A percentile compares a stretch with the other conserved stretches of the same genome.
These are phyloP conservation scores for Pinctada fucata DNA, from an alignment of 2,888 invertebrate genomes.

Conservation along the genomic window DNA sequence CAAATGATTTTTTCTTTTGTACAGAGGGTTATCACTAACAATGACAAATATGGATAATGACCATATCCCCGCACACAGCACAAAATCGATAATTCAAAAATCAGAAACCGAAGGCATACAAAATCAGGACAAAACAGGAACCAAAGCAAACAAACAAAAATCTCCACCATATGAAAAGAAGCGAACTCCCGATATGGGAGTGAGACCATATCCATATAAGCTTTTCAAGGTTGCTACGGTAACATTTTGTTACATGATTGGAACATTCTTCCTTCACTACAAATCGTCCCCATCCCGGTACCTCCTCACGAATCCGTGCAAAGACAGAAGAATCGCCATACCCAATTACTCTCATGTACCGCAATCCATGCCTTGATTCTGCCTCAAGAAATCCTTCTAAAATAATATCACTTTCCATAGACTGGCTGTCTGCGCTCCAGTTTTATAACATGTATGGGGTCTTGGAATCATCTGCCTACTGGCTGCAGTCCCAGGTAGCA, in stretches of 20 bases:
- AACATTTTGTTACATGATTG: conserved; percentile 37
- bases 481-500: too few relatives aligned
- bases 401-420: conserved; percentile 44
- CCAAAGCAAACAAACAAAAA: too few relatives aligned
- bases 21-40: conserved; percentile 12
- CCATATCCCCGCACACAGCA: too few relatives aligned
- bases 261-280: conserved; percentile 38
- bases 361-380: conserved; percentile 41
- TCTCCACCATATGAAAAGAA: too few relatives aligned
- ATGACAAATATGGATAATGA: too few relatives aligned
- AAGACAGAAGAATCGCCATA: conserved; percentile 23
- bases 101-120: too few relatives aligned
- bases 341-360: conserved; percentile 41
- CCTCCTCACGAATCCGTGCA: conserved; percentile 24
- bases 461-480: neutral
- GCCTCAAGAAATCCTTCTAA: conserved; percentile 43
- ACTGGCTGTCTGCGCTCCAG: conserved; percentile 41
- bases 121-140: too few relatives aligned
- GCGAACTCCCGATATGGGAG: too few relatives aligned
- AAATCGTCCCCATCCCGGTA: conserved; percentile 20
- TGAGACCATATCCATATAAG: too few relatives aligned
- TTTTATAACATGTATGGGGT: conserved; percentile 44
- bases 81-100: too few relatives aligned
- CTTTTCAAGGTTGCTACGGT: conserved; percentile 30
- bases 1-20: conserved; percentile 33